phyloP scores from a whole-genome alignment of 1,140 invertebrate species.

The Rhagoletis pomonella region DNA sequence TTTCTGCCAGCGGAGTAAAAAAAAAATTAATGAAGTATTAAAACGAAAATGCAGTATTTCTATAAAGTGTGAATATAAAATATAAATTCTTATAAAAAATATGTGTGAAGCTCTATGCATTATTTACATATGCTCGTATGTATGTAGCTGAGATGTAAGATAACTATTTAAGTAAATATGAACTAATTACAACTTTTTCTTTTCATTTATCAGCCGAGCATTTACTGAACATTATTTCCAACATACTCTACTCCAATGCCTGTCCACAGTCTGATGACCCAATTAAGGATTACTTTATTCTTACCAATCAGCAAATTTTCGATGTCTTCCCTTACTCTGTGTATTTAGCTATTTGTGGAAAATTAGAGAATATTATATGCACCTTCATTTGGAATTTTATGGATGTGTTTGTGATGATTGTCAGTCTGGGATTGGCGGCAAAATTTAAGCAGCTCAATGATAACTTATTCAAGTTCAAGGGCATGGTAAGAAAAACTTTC shows the following conservation, averaged over 20 bases:
- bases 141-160: no score
- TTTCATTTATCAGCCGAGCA: conserved; percentile 64
- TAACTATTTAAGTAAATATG: no score
- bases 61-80: no score
- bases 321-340: conserved; percentile 62
- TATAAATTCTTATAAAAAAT: no score
- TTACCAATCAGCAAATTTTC: conserved; percentile 68
- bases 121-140: no score
- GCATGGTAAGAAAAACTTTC: conserved; percentile 62
- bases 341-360: conserved; percentile 63
- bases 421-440: conserved; percentile 67
- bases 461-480: conserved; percentile 68
- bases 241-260: conserved; percentile 62
- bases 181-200: background rate
- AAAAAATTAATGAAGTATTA: no score
- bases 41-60: no score
- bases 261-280: conserved; percentile 68
- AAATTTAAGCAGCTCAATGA: conserved; percentile 70
- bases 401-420: conserved; percentile 72
- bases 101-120: no score
- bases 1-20: no score
- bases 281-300: conserved; percentile 66
- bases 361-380: conserved; percentile 66
- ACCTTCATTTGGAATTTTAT: conserved; percentile 73
- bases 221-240: conserved; percentile 67